Base-by-base conservation (phyloP, 1,140 invertebrate species). In the Drosophila varians region DNA sequence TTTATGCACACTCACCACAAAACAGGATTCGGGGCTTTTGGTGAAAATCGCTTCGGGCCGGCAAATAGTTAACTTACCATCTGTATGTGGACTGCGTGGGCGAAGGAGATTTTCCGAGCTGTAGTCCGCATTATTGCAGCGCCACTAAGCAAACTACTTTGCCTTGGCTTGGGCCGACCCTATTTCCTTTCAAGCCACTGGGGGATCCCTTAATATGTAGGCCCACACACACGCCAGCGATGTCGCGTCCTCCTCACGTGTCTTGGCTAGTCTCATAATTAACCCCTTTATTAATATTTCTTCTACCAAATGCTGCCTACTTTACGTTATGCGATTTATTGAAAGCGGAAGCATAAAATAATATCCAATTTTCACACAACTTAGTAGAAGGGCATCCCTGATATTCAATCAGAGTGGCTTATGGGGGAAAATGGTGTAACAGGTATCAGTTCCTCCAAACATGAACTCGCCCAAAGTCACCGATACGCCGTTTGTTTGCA, bases 231-330 rank as follows among this genome's bases (percentile, higher is more conserved):
- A 26, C 23, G 18, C 42, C 23, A 36, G 31, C 43, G 45, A 16
- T 57, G 52, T 62, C 25, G 47, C 21, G 26, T 14, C 31, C 46
- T 26, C 9, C 34, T 51, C 68, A 58, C 28, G 55, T 43, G 51
- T 53, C 43, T 43, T 53, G 46, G 23, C 74, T 65, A 47, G 74
- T 38, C 70, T 65, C 74, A 31, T 83, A 83, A 83, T 83, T 83
- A 83, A 82, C 78, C 78, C 78, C 58, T 77, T 74, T 74, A 74
- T 70, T 77, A 83, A 83, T 71, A 77, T 64, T 25, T 43, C 53
- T 34, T 38, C 25, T 43, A 11, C 23, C 8, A n/a, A 16, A 4
- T 28, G 36, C 3, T 38, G n/a, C 6, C 14, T 21, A n/a, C 28
- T 31, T 31, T 11, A 31, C 36, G 14, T 38, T 5, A 16, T 16